Conservation (phyloP, 2,797 vertebrate genomes). For the Falco rusticolus region DNA sequence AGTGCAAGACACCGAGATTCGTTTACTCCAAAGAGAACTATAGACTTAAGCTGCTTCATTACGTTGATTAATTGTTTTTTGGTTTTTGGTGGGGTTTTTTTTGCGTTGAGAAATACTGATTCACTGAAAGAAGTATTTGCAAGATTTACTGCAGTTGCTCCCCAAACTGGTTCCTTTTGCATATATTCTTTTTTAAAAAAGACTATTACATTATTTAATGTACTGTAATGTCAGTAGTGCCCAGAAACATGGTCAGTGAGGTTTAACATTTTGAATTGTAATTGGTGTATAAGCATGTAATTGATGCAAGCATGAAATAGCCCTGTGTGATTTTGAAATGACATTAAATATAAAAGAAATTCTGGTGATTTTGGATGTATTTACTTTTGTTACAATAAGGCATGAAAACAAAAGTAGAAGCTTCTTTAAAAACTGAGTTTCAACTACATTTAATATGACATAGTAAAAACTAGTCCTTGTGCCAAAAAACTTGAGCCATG, state of each 20-base stretch:
- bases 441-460: neutral
- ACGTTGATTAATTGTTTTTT: neutral
- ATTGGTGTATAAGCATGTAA: neutral
- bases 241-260: neutral
- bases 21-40: neutral
- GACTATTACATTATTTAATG: neutral
- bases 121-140: neutral
- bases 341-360: neutral
- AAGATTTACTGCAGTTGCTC: neutral
- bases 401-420: neutral
- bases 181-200: neutral
- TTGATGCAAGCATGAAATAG: neutral
- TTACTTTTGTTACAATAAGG: neutral
- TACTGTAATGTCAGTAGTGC: neutral
- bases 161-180: neutral
- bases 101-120: neutral
- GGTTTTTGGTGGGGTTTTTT: neutral
- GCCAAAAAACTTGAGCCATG: neutral
- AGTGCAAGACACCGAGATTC: neutral
- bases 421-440: neutral
- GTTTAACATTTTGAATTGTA: neutral
- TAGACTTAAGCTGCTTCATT: neutral
- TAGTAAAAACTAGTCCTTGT: neutral
- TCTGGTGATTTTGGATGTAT: neutral
- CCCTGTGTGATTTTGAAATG: neutral